Conservation (phyloP, 2,113 vertebrate genomes). For the Thamnophis sirtalis region DNA sequence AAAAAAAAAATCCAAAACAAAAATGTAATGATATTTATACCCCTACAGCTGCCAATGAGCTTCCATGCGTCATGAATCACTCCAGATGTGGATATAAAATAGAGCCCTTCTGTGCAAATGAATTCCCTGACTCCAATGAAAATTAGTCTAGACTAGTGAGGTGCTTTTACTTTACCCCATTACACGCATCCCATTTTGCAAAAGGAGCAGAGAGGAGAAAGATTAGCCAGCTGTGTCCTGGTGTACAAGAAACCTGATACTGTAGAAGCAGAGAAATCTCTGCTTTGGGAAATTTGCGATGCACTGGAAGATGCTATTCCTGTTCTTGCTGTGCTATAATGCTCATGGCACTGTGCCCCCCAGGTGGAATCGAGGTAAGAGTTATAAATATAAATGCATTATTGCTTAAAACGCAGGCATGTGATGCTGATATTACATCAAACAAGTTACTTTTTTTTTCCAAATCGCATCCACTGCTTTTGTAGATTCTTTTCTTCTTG, state of each 20-base stretch:
- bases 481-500: neutral
- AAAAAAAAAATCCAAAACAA: constrained; percentile 14
- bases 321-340: constrained; percentile 66
- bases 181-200: constrained; percentile 37
- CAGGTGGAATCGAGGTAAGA: constrained; percentile 75
- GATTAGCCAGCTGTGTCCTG: constrained; percentile 31
- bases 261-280: neutral
- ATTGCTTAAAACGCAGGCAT: constrained; percentile 19
- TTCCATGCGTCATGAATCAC: constrained; percentile 80
- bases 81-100: constrained; percentile 81
- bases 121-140: constrained; percentile 68
- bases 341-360: constrained; percentile 56
- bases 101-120: constrained; percentile 72
- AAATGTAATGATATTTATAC: constrained; percentile 74
- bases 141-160: constrained; percentile 54
- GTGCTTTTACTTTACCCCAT: constrained; percentile 30
- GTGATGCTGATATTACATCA: neutral
- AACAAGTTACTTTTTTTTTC: neutral
- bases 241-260: constrained; percentile 28
- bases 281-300: constrained; percentile 51
- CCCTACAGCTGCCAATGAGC: constrained; percentile 70
- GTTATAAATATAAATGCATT: constrained; percentile 31
- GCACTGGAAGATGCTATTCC: constrained; percentile 64
- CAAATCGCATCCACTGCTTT: neutral
- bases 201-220: constrained; percentile 33